phyloP scores from a whole-genome alignment of 1,140 invertebrate genomes.

The Hesperophylax magnus region DNA sequence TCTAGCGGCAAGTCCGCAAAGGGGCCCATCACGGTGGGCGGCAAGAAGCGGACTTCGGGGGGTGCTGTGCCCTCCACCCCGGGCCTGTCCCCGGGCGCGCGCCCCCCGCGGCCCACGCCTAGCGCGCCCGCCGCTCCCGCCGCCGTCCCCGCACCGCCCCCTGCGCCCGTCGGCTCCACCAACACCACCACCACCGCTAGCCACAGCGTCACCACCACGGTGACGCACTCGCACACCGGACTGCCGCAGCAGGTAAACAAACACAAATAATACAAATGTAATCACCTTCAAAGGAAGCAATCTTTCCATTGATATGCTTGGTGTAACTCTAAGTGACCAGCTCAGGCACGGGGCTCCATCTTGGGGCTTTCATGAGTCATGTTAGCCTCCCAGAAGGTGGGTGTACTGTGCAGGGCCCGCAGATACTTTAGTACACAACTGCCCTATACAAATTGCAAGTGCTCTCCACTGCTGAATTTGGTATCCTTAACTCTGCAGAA shows the following conservation, averaged over 20 bases:
- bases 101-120: slow-evolving; percentile 34
- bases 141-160: slow-evolving; percentile 59
- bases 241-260: slow-evolving; percentile 65
- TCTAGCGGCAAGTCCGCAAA: slow-evolving; percentile 80
- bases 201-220: slow-evolving; percentile 55
- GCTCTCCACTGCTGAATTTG: no score
- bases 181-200: slow-evolving; percentile 71
- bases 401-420: no score
- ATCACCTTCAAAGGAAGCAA: no score
- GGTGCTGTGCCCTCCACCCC: slow-evolving; percentile 68
- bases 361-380: no score
- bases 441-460: no score
- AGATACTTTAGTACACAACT: no score
- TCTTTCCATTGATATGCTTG: no score
- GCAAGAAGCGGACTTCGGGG: slow-evolving; percentile 68
- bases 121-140: slow-evolving; percentile 55
- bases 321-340: no score
- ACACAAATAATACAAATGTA: no score
- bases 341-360: no score
- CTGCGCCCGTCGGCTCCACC: slow-evolving; percentile 67
- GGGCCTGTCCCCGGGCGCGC: slow-evolving; percentile 55
- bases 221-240: slow-evolving; percentile 65
- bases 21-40: slow-evolving; percentile 62
- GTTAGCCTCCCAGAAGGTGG: no score
- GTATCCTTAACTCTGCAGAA: no score